Evolutionary conservation across 2,797 vertebrate genomes (phyloP), one percentile per base, ranked within the genome.

Genomic region (Sebastes hubbsi): DNA sequence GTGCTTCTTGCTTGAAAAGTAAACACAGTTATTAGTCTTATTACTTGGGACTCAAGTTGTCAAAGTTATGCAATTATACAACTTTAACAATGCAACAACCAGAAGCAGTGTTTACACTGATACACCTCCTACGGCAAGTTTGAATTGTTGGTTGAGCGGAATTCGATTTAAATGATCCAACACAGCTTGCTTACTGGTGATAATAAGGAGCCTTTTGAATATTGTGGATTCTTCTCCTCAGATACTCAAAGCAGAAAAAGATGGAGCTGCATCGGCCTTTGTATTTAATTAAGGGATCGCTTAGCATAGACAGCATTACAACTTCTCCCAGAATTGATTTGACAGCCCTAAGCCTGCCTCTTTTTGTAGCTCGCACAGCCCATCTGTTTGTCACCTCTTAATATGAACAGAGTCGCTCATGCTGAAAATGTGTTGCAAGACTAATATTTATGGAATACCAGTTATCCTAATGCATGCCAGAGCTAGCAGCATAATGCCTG

Each of bases 401-500:
- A 92, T 92, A 91, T 78, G 86, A 94, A 90, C 90, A 36, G 86
- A 94, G 83, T 86, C 89, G 82, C 83, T 93, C 85, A 72, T 82
- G 88, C 91, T 91, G 90, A 93, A 94, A 92, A 93, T 92, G 84
- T 88, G 84, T 87, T 88, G 87, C 87, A 83, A 84, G 82, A 87
- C 91, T 90, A 93, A 94, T 94, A 93, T 92, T 93, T 91, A 91
- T 52, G 63, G 90, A 92, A 92, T 83, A 82, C 62, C 77, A 87
- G 88, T 82, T 81, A 94, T 93, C 80, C 76, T 88, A 88, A 93
- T 92, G 88, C 79, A 82, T 67, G 74, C 78, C 72, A 62, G 83
- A 84, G 71, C 80, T 79, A 49, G 78, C 84, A 86, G 83, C 75
- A 69, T 81, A 81, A 87, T 82, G 75, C 87, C 80, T 75, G 60